Evolutionary conservation across 2,797 vertebrate genomes (phyloP).

Genomic region (Novumbra hubbsi): DNA sequence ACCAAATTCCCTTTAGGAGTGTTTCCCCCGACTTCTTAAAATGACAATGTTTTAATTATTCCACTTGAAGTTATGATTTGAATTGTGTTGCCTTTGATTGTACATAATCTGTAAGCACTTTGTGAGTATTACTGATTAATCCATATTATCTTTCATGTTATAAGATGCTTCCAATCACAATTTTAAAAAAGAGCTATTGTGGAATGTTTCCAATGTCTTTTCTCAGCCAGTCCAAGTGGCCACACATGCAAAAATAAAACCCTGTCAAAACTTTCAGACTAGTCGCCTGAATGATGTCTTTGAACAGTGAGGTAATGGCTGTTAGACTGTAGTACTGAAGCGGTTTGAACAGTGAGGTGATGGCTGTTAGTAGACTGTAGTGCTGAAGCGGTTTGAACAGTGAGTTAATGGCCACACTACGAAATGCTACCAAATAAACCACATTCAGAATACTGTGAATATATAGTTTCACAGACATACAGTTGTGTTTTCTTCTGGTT

Average conservation of each 20-base stretch:
- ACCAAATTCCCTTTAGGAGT: constrained; percentile 7
- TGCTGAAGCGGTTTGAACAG: no score
- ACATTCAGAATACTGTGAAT: no score
- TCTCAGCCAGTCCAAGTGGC: not conserved
- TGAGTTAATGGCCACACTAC: no score
- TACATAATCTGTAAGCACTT: not conserved
- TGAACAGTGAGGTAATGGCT: no score
- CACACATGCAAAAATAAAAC: not conserved
- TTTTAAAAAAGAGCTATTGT: not conserved
- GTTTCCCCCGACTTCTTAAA: not conserved
- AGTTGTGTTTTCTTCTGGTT: no score
- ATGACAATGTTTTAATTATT: not conserved
- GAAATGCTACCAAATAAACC: no score
- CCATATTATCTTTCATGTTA: not conserved
- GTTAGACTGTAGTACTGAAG: not conserved
- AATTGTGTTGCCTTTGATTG: not conserved
- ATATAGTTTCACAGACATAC: no score
- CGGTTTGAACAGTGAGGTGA: no score
- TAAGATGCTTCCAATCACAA: not conserved
- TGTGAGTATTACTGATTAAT: not conserved
- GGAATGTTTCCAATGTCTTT: not conserved
- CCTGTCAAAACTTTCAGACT: not conserved
- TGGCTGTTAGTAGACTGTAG: not conserved
- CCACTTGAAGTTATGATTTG: not conserved
- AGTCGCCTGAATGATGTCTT: not conserved